Evolutionary conservation across 2,113 vertebrate genomes (phyloP).

Genomic region (Euleptes europaea): DNA sequence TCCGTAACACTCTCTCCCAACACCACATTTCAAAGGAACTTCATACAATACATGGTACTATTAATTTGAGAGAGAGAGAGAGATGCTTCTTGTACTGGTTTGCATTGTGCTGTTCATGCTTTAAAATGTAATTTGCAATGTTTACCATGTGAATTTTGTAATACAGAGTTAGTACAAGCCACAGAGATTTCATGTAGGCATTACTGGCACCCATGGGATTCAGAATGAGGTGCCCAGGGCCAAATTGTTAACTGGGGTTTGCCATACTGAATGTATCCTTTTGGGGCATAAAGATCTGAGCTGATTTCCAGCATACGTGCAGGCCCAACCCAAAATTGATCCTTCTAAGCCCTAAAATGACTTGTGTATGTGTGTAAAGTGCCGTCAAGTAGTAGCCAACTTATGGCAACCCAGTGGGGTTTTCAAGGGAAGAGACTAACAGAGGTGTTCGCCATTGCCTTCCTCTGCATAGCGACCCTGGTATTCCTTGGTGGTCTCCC

Average conservation of each 20-base stretch:
- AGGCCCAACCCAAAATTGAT: neutral
- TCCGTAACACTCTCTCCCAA: no score
- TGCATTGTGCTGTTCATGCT: neutral
- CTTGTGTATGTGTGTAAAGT: no score
- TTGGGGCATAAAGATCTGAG: neutral
- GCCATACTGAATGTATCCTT: no score
- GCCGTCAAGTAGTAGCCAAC: no score
- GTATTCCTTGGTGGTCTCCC: no score
- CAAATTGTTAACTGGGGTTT: no score
- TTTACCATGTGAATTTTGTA: no score
- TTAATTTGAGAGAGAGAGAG: neutral
- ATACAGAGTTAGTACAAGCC: neutral
- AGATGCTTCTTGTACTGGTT: neutral
- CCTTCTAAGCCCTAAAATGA: neutral
- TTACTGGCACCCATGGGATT: neutral
- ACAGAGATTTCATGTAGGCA: neutral
- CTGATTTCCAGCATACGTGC: neutral
- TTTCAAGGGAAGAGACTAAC: neutral
- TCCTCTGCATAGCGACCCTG: no score
- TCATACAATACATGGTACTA: no score
- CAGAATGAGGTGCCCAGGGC: neutral
- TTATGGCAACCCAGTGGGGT: no score
- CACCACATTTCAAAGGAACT: no score
- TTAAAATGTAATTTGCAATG: neutral
- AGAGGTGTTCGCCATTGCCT: neutral